Conservation (phyloP, 1,140 invertebrate species). For the Lasioglossum albipes region DNA sequence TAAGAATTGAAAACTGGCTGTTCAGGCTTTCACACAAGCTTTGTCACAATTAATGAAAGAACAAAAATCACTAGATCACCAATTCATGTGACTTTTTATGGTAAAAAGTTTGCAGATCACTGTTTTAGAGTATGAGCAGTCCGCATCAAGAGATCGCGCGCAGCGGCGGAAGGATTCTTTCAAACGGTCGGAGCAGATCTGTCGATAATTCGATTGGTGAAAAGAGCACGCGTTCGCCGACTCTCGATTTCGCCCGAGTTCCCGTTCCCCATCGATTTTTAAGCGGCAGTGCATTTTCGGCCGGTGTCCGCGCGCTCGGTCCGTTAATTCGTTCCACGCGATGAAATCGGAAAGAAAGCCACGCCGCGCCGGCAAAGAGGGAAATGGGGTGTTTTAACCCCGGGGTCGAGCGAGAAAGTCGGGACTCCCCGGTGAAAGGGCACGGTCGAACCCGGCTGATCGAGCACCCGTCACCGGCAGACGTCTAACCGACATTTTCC, state of each 20-base stretch:
- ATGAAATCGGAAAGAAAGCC: conserved; percentile 32
- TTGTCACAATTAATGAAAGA: no score
- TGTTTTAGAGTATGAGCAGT: no score
- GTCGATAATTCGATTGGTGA: not conserved
- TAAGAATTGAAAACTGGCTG: no score
- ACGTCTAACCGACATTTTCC: conserved; percentile 56
- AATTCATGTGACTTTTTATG: no score
- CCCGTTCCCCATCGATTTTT: not conserved
- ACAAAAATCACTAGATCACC: no score
- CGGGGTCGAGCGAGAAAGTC: not conserved
- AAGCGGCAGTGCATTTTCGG: not conserved
- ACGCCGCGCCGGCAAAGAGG: not conserved
- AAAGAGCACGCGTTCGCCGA: not conserved
- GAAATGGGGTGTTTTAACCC: not conserved
- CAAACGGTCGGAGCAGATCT: not conserved
- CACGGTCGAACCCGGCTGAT: conserved; percentile 46
- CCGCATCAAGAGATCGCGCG: no score
- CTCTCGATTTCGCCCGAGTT: not conserved
- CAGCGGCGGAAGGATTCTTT: no score
- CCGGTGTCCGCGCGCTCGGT: not conserved
- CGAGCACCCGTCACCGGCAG: conserved; percentile 59
- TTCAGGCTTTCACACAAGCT: no score
- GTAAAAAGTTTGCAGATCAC: no score
- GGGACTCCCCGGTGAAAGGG: conserved; percentile 39
- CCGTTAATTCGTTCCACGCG: conserved; percentile 13